phyloP scores from a whole-genome alignment of 2,113 vertebrate species.

The Piliocolobus tephrosceles region DNA sequence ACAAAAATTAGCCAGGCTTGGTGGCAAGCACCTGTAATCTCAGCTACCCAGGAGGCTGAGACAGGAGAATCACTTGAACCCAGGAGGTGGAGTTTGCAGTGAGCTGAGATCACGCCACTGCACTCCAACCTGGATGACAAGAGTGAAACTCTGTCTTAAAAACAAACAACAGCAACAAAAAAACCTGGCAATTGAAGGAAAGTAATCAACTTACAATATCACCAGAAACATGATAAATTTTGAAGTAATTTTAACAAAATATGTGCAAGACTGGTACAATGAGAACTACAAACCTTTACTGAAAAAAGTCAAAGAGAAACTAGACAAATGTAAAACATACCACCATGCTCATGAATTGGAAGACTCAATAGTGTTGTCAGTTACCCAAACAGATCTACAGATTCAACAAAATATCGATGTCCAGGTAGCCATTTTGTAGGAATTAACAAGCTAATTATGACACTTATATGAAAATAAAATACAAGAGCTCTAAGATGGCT shows the following conservation, averaged over 20 bases:
- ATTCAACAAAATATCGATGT: background rate
- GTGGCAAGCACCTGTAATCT: no score
- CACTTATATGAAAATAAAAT: background rate
- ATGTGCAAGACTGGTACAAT: background rate
- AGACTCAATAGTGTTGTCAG: background rate
- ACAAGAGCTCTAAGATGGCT: background rate
- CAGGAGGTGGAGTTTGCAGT: no score
- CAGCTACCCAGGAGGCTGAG: no score
- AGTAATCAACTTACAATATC: background rate
- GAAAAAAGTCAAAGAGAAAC: background rate
- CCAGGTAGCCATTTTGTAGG: background rate
- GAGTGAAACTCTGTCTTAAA: no score
- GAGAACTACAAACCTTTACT: background rate
- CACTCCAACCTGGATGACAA: no score
- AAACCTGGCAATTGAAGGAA: background rate
- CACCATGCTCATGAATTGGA: background rate
- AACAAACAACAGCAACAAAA: no score
- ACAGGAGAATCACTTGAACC: no score
- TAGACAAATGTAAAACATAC: background rate
- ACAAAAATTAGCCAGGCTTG: no score
- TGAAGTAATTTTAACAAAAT: background rate
- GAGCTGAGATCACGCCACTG: no score
- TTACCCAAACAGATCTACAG: background rate
- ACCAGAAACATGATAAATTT: background rate
- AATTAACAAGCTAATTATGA: conserved; percentile 17